These are phyloP conservation scores for Nemotelus nigrinus DNA, from an alignment of 2,888 invertebrate species.

Conservation along the genomic window DNA sequence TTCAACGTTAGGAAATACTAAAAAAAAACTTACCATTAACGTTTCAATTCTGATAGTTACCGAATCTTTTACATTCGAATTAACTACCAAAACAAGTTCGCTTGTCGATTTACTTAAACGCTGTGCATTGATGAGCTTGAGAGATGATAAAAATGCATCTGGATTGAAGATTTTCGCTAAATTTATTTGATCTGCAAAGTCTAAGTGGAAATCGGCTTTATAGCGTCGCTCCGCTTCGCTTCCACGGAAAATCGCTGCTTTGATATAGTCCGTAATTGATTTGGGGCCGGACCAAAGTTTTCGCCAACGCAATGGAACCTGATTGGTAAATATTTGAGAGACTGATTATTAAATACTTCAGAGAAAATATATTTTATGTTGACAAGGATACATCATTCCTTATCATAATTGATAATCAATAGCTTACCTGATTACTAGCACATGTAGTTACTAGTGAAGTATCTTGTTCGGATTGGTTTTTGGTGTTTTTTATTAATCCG, in stretches of 20 bases:
- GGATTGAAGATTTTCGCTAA: slow-evolving; percentile 61
- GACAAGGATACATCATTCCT: neutral
- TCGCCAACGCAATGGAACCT: slow-evolving; percentile 61
- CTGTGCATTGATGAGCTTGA: slow-evolving; percentile 61
- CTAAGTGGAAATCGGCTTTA: slow-evolving; percentile 55
- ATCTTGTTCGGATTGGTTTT: slow-evolving; percentile 52
- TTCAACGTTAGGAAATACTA: neutral
- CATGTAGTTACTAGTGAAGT: slow-evolving; percentile 55
- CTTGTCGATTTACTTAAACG: slow-evolving; percentile 59
- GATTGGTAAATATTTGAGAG: neutral
- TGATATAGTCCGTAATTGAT: slow-evolving; percentile 60
- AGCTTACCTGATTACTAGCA: slow-evolving; percentile 58
- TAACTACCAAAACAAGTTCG: slow-evolving; percentile 54
- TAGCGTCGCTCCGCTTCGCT: slow-evolving; percentile 60
- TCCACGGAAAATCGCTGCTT: slow-evolving; percentile 58
- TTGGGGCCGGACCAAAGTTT: slow-evolving; percentile 62
- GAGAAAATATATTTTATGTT: too few relatives aligned
- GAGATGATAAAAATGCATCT: slow-evolving; percentile 60
- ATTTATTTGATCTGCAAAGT: slow-evolving; percentile 59
- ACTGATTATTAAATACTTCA: too few relatives aligned
- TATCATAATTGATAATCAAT: neutral
- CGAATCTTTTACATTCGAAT: neutral
- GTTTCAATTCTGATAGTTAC: slow-evolving; percentile 57
- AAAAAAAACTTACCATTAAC: slow-evolving; percentile 56
- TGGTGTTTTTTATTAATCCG: slow-evolving; percentile 56